Conservation (phyloP, 2,797 vertebrate genomes). For the Myripristis jacobus region DNA sequence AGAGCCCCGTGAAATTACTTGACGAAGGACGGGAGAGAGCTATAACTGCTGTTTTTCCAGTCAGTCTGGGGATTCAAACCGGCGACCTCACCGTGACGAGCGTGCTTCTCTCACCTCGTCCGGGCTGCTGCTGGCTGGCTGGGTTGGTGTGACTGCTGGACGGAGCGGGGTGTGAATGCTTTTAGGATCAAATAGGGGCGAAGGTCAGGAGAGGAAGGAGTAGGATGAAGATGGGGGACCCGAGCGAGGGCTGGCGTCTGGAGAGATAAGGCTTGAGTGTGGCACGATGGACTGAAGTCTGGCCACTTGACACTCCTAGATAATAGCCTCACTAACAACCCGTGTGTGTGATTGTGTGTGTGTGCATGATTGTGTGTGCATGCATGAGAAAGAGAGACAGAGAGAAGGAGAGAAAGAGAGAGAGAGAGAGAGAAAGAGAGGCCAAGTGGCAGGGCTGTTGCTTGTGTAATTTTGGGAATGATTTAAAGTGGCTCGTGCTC, state of each 20-base stretch:
- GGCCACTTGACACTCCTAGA: conserved; percentile 68
- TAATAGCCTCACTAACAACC: conserved; percentile 62
- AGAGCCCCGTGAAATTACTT: too few relatives aligned
- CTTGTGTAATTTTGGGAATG: conserved; percentile 35
- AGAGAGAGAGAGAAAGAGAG: too few relatives aligned
- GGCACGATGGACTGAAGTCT: conserved; percentile 73
- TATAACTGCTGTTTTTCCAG: too few relatives aligned
- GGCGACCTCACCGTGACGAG: too few relatives aligned
- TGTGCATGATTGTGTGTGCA: conserved; percentile 35
- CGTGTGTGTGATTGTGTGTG: conserved; percentile 26
- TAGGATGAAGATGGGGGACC: conserved; percentile 50
- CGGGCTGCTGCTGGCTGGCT: background rate
- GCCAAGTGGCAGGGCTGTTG: conserved; percentile 6
- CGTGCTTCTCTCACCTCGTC: background rate
- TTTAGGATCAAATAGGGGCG: conserved; percentile 31
- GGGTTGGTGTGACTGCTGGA: background rate
- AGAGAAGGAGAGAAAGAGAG: too few relatives aligned
- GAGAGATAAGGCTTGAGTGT: conserved; percentile 79
- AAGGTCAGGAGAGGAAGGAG: conserved; percentile 36
- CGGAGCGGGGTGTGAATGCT: conserved; percentile 36
- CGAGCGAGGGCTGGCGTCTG: conserved; percentile 54
- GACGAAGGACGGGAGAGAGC: too few relatives aligned
- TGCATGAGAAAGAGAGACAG: conserved; percentile 11
- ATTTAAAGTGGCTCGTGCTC: conserved; percentile 16
- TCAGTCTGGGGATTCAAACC: too few relatives aligned